These are phyloP conservation scores for Notarius lentiginosus DNA, from an alignment of 2,113 vertebrate genomes.

Conservation along the genomic window DNA sequence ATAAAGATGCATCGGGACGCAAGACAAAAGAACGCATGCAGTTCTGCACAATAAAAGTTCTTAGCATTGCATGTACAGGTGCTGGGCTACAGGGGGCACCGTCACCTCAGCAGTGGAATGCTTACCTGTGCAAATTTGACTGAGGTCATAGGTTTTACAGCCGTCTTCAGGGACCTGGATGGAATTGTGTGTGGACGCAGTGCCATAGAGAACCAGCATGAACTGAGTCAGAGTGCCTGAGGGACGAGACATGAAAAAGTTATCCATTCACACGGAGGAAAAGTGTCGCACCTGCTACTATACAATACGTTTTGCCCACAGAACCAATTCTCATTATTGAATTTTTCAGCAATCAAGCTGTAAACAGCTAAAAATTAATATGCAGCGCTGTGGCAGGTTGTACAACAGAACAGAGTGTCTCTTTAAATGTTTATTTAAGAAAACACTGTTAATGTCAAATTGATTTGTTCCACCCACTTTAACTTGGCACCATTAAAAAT, in stretches of 20 bases:
- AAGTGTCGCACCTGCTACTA: neutral
- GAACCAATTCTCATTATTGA: neutral
- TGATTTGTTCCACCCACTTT: conserved; percentile 14
- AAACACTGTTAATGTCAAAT: neutral
- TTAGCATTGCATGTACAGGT: conserved; percentile 24
- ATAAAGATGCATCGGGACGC: neutral
- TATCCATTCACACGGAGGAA: neutral
- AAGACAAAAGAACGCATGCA: too few species aligned
- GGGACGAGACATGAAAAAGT: neutral
- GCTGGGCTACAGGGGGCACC: conserved; percentile 66
- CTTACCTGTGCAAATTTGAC: conserved; percentile 94
- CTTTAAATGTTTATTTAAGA: conserved; percentile 10
- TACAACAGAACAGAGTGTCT: neutral
- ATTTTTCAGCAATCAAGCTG: neutral
- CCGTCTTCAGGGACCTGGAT: conserved; percentile 75
- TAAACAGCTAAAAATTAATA: neutral
- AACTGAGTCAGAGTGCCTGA: conserved; percentile 94
- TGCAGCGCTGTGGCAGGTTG: neutral
- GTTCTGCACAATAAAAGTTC: neutral
- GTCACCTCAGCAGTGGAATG: conserved; percentile 40
- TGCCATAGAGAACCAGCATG: conserved; percentile 88
- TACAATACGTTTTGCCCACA: neutral
- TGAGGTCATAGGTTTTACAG: conserved; percentile 87
- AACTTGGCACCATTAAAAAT: conserved; percentile 9
- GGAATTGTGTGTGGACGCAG: conserved; percentile 69